Evolutionary conservation across 1,140 invertebrate species (phyloP), one percentile per base, ranked within the genome.

Genomic region (Plutomurus gul): DNA sequence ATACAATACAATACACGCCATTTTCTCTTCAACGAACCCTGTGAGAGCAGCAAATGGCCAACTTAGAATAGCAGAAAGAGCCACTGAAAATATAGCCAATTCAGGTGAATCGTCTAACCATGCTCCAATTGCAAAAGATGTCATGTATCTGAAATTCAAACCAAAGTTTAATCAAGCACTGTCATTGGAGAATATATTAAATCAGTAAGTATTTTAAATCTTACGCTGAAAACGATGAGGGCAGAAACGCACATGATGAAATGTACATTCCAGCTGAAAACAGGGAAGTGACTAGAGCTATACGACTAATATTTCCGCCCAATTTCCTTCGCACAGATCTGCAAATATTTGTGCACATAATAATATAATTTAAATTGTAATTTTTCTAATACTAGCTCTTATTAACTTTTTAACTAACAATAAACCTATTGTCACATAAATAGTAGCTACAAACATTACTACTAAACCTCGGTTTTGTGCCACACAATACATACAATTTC

Each of bases 41-140:
- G 97, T 88, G 18, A 97, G 85, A 18, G 91, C 95, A 77, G 94
- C 94, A 89, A 98, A 98, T 13, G 96, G 96, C 96, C 96, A 98
- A 83, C 95, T 94, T 85, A 91, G 83, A 84, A 92, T 86, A 0
- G 93, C 88, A 36, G 93, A 95, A 13, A 93, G 87, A 1, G 95
- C 96, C 16, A 92, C 92, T 11, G 93, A 87, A 86, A 96, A 92
- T 79, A 99, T 91, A 65, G 96, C 95, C 46, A 96, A 84, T 83
- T 91, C 89, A 86, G 94, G 93, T 79, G 92, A 90, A 74, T 91
- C 88, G 16, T 91, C 89, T 88, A 94, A 95, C 96, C 96, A 98
- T 49, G 92, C 92, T 27, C 93, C 94, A 85, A 94, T 89, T 0
- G 95, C 93, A 6, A 93, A 88, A 76, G 94, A 91, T 30, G 92